phyloP scores from a whole-genome alignment of 2,113 vertebrate species.

The Dolichallabes microphthalmus region DNA sequence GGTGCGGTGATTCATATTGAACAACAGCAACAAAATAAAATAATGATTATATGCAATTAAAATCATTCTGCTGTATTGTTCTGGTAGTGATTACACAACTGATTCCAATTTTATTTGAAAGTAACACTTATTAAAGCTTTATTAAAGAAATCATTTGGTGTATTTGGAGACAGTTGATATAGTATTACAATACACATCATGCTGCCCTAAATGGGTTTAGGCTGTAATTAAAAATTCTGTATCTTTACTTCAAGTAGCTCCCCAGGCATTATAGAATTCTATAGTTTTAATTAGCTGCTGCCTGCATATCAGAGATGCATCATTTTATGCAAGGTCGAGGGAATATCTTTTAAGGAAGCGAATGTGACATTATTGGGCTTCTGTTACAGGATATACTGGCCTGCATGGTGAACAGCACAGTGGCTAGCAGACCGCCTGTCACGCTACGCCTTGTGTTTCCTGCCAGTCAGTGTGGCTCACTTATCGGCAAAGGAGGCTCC shows the following conservation, averaged over 20 bases:
- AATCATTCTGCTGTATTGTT: conserved; percentile 20
- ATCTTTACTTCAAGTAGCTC: conserved; percentile 21
- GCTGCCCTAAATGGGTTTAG: conserved; percentile 15
- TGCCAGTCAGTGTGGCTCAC: conserved; percentile 88
- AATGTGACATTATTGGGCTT: conserved; percentile 25
- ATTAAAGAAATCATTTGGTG: neutral
- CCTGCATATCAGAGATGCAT: neutral
- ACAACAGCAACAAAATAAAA: neutral
- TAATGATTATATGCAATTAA: conserved; percentile 18
- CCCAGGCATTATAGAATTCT: conserved; percentile 23
- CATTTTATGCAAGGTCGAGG: conserved; percentile 1
- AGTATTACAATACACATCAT: conserved; percentile 11
- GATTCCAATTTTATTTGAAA: conserved; percentile 28
- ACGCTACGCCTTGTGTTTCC: conserved; percentile 88
- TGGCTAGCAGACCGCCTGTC: conserved; percentile 89
- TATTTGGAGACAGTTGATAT: conserved; percentile 23
- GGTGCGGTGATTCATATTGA: conserved; percentile 66
- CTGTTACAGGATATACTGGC: conserved; percentile 81
- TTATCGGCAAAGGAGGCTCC: conserved; percentile 93
- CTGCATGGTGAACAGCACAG: conserved; percentile 89
- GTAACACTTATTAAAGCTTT: conserved; percentile 23
- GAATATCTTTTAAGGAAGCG: conserved; percentile 14
- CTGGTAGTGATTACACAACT: conserved; percentile 17
- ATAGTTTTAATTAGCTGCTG: conserved; percentile 23
- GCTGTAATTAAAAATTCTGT: conserved; percentile 30